These are phyloP conservation scores for Drosophila demipolita DNA, from an alignment of 2,888 invertebrate species.

Conservation along the genomic window DNA sequence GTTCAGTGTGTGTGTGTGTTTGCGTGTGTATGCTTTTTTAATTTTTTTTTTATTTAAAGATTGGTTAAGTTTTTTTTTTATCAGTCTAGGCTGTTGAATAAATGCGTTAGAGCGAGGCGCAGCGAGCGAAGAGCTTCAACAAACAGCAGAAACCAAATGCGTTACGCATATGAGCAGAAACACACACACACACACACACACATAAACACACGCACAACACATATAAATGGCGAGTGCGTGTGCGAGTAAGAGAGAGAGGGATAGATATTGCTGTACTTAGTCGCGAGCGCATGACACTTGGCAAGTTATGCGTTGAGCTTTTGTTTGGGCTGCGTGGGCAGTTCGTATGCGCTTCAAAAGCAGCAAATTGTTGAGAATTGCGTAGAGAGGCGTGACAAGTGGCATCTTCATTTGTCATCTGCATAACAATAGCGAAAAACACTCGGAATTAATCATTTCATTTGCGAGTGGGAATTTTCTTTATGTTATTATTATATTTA, in stretches of 20 bases:
- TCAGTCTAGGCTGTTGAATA: slow-evolving; percentile 47
- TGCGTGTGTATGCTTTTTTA: background rate
- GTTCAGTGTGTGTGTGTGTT: slow-evolving; percentile 29
- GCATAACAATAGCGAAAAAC: slow-evolving; percentile 26
- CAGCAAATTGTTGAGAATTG: slow-evolving; percentile 34
- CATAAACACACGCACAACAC: slow-evolving; percentile 1
- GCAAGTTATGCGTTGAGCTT: slow-evolving; percentile 61
- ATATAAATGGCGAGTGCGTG: background rate
- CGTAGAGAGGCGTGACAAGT: slow-evolving; percentile 34
- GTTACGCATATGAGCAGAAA: slow-evolving; percentile 67
- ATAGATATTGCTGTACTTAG: slow-evolving; percentile 30
- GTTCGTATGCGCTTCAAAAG: slow-evolving; percentile 50
- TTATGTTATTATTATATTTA: background rate
- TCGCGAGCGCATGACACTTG: slow-evolving; percentile 62
- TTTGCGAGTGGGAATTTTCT: slow-evolving; percentile 7
- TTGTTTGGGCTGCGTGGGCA: slow-evolving; percentile 44
- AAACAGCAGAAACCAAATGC: slow-evolving; percentile 55
- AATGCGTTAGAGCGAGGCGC: slow-evolving; percentile 71
- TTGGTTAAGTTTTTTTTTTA: slow-evolving; percentile 68
- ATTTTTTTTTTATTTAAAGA: slow-evolving; percentile 75
- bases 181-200: slow-evolving; percentile 14
- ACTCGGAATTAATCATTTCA: slow-evolving; percentile 18
- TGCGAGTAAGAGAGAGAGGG: background rate
- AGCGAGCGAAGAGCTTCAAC: slow-evolving; percentile 34
- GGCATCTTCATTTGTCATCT: slow-evolving; percentile 1